phyloP scores from a whole-genome alignment of 2,888 invertebrate species.

The Perithous albicinctus region DNA sequence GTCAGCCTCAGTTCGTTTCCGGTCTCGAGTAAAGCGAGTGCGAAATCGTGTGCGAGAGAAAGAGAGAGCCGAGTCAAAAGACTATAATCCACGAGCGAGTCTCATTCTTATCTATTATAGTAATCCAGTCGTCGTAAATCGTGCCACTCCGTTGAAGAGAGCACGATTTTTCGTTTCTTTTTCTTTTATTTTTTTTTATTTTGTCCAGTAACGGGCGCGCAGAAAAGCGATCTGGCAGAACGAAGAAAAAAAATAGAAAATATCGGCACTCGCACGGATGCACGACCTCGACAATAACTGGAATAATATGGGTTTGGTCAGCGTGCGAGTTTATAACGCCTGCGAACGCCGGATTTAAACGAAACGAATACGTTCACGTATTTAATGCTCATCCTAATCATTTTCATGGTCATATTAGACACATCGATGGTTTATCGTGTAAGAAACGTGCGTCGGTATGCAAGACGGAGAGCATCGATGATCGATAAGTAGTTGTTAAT shows the following conservation, averaged over 20 bases:
- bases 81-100: conserved; percentile 52
- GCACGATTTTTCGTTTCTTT: conserved; percentile 29
- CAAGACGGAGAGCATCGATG: conserved; percentile 76
- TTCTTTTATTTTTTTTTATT: conserved; percentile 34
- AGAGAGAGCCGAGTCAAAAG: conserved; percentile 63
- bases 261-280: conserved; percentile 76
- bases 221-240: conserved; percentile 17
- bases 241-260: conserved; percentile 35
- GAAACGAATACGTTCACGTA: conserved; percentile 25
- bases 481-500: conserved; percentile 74
- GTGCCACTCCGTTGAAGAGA: conserved; percentile 74
- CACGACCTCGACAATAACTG: conserved; percentile 83
- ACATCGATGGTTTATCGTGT: conserved; percentile 53
- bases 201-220: conserved; percentile 36
- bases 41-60: conserved; percentile 5
- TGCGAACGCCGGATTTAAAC: conserved; percentile 2
- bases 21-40: conserved; percentile 86
- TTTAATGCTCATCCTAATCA: conserved; percentile 48
- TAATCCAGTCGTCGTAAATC: conserved; percentile 75
- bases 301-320: conserved; percentile 72
- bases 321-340: conserved; percentile 63
- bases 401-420: conserved; percentile 56
- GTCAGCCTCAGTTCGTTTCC: conserved; percentile 87
- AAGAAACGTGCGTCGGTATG: conserved; percentile 20
- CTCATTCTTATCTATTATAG: conserved; percentile 72